Evolutionary conservation across 1,140 invertebrate genomes (phyloP).

Genomic region (Drosophila nasuta): DNA sequence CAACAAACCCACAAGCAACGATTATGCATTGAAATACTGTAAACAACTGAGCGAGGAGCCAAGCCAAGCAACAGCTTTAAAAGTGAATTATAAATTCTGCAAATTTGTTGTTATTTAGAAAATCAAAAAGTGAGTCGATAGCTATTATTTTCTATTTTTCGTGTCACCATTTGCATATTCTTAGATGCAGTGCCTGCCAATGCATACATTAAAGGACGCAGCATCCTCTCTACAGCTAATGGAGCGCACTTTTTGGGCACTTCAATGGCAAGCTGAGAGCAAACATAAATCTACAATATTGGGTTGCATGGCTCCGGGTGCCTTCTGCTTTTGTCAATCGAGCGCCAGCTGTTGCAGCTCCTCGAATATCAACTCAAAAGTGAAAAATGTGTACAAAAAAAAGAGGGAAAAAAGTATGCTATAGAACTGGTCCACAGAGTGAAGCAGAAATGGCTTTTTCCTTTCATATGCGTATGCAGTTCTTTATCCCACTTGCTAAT

Average conservation of each 20-base stretch:
- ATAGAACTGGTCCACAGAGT: neutral
- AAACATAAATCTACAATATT: constrained; percentile 6
- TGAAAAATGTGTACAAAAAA: neutral
- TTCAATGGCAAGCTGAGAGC: constrained; percentile 1
- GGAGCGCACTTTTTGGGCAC: neutral
- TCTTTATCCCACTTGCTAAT: constrained; percentile 13
- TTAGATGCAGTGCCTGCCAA: constrained; percentile 1
- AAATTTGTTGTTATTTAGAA: neutral
- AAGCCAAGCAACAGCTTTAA: neutral
- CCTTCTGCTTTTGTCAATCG: constrained; percentile 12
- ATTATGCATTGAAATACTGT: neutral
- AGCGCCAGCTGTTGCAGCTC: constrained; percentile 1
- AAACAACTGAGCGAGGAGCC: neutral
- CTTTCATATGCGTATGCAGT: neutral
- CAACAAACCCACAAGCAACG: neutral
- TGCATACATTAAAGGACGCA: constrained; percentile 18
- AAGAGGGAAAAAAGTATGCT: neutral
- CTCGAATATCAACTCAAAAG: neutral
- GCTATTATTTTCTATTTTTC: neutral
- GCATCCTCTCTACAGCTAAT: neutral
- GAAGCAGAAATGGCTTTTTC: neutral
- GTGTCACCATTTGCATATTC: constrained; percentile 2
- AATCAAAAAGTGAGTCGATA: constrained; percentile 4
- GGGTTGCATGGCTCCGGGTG: constrained; percentile 1
- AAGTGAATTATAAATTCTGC: constrained; percentile 10